Conservation (phyloP, 2,888 invertebrate species). For the Acronicta psi region DNA sequence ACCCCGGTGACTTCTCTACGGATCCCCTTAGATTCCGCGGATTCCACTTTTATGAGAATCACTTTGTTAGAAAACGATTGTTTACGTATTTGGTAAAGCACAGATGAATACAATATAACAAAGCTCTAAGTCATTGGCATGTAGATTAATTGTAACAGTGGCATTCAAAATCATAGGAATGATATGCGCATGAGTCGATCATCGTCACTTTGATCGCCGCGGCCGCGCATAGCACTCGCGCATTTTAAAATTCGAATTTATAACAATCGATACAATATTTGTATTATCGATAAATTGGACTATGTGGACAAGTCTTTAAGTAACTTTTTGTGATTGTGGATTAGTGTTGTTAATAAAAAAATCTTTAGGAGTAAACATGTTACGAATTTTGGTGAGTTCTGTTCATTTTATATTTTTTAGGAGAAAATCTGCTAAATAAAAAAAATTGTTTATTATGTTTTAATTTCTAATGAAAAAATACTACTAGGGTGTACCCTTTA, state of each 20-base stretch:
- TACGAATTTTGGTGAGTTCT: conserved; percentile 56
- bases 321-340: conserved; percentile 40
- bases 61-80: neutral
- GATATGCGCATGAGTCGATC: conserved; percentile 35
- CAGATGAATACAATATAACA: neutral
- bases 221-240: conserved; percentile 38
- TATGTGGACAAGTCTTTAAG: conserved; percentile 7
- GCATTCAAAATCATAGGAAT: conserved; percentile 9
- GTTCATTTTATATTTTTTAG: neutral
- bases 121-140: neutral
- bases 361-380: conserved; percentile 41
- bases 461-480: no score
- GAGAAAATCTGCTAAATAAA: neutral
- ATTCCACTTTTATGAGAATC: no score
- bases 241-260: conserved; percentile 14
- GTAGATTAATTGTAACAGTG: conserved; percentile 7
- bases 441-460: no score
- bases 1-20: no score
- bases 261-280: conserved; percentile 39
- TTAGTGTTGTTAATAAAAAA: conserved; percentile 12
- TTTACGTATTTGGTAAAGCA: neutral
- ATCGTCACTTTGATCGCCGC: conserved; percentile 34
- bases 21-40: no score
- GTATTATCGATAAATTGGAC: conserved; percentile 30
- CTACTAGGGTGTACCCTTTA: no score